Conservation (phyloP, 2,888 invertebrate species). For the Eumacrocentrus americanus region DNA sequence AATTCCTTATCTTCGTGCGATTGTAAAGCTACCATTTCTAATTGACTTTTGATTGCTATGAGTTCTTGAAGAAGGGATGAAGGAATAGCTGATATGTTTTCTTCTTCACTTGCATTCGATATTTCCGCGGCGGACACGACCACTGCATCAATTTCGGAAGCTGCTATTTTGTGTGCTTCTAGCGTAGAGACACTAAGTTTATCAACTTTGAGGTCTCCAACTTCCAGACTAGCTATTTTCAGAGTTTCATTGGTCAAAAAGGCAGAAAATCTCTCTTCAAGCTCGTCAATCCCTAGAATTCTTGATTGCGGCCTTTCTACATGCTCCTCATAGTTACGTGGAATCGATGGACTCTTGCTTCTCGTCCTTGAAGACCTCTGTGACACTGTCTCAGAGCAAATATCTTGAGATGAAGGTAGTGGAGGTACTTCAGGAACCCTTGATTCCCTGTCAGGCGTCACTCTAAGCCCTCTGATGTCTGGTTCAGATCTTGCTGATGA, state of each 20-base stretch:
- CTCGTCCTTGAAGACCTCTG: constrained; percentile 15
- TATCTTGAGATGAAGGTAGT: constrained; percentile 26
- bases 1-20: constrained; percentile 22
- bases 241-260: constrained; percentile 51
- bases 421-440: constrained; percentile 34
- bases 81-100: constrained; percentile 72
- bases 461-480: constrained; percentile 12
- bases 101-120: constrained; percentile 72
- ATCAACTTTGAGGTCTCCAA: constrained; percentile 80
- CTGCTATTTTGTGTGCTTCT: constrained; percentile 79
- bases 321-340: neutral
- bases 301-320: constrained; percentile 10
- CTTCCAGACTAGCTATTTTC: constrained; percentile 71
- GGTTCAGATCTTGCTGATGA: constrained; percentile 30
- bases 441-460: constrained; percentile 23
- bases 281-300: constrained; percentile 32
- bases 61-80: constrained; percentile 54
- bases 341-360: constrained; percentile 28
- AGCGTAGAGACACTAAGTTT: constrained; percentile 78
- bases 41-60: constrained; percentile 55
- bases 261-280: constrained; percentile 37
- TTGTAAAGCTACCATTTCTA: constrained; percentile 46
- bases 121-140: constrained; percentile 76
- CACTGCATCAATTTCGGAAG: constrained; percentile 80
- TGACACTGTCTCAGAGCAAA: constrained; percentile 20